Base-by-base conservation (phyloP, 1,140 invertebrate species). In the Rhynchophorus ferrugineus region DNA sequence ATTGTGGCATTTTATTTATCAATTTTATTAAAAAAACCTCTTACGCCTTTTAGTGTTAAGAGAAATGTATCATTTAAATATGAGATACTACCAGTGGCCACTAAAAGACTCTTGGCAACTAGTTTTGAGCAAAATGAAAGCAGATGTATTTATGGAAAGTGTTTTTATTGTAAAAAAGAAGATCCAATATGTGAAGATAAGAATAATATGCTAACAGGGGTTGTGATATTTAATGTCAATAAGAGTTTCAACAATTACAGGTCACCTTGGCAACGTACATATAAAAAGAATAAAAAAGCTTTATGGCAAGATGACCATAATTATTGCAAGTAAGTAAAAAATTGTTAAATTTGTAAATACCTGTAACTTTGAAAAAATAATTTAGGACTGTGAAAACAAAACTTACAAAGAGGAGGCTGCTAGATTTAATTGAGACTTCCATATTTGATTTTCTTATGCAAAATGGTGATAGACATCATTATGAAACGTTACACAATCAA, bases 371-470 rank as follows among this genome's bases (percentile, higher is more conserved):
- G 3, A 7, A 13, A n/a, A n/a, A 5, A 38, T 38, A 2, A 63
- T 65, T 48, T 59, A 81, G 78, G 47, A 63, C 71, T 54, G 65
- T 82, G 0, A 76, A 72, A 49, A 70, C 65, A 35, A 74, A 73
- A 59, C 58, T 80, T 44, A 71, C 72, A 45, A 75, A 71, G 20
- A 78, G 75, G 54, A 74, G 84, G 37, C 69, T 96, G 19, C 72
- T 94, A 41, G 91, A 96, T 71, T 74, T 96, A 33, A 78, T 95
- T 45, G 92, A 95, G 70, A 81, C 83, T 11, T 75, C 89, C 1
- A 82, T 95, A 55, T 93, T 96, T 69, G 93, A 97, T 72, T 97
- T 92, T 71, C 73, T 97, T 1, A 85, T 95, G 67, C 90, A 91
- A 68, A 97, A 97, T 74, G 93, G 91, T 1, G 93, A 97, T 72